phyloP scores from a whole-genome alignment of 2,888 invertebrate genomes.

The Chloromyia formosa region DNA sequence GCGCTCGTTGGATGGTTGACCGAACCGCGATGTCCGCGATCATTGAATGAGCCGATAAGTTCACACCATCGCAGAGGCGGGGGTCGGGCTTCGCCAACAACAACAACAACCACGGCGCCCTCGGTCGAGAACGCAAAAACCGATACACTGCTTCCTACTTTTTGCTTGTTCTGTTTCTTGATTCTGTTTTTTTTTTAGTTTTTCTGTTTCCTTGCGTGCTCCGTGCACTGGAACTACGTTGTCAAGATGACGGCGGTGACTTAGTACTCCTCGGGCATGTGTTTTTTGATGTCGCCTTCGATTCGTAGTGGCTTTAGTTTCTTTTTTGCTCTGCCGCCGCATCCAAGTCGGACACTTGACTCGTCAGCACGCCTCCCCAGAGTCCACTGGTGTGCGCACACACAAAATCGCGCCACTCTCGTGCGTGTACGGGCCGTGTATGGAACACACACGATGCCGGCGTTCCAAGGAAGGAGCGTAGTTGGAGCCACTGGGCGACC shows the following conservation, averaged over 20 bases:
- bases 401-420: not conserved
- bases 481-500: slow-evolving; percentile 8
- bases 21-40: slow-evolving; percentile 52
- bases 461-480: not conserved
- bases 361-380: slow-evolving; percentile 36
- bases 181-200: not conserved
- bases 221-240: slow-evolving; percentile 31
- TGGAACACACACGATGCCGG: slow-evolving; percentile 25
- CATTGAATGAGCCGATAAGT: slow-evolving; percentile 12
- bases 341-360: slow-evolving; percentile 39
- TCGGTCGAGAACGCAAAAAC: slow-evolving; percentile 14
- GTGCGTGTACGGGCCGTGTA: slow-evolving; percentile 10
- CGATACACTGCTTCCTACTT: slow-evolving; percentile 5
- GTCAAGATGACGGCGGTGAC: slow-evolving; percentile 28
- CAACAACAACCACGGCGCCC: no score
- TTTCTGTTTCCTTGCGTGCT: slow-evolving; percentile 8
- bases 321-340: slow-evolving; percentile 42
- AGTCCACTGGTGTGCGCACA: slow-evolving; percentile 16
- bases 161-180: slow-evolving; percentile 5
- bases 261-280: slow-evolving; percentile 26
- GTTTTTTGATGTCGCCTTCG: slow-evolving; percentile 33
- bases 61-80: slow-evolving; percentile 7
- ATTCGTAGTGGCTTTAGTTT: slow-evolving; percentile 35
- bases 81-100: slow-evolving; percentile 6
- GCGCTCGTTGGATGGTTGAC: slow-evolving; percentile 46